These are phyloP conservation scores for Tenebrosternarchus preto DNA, from an alignment of 2,113 vertebrate species.

Conservation along the genomic window DNA sequence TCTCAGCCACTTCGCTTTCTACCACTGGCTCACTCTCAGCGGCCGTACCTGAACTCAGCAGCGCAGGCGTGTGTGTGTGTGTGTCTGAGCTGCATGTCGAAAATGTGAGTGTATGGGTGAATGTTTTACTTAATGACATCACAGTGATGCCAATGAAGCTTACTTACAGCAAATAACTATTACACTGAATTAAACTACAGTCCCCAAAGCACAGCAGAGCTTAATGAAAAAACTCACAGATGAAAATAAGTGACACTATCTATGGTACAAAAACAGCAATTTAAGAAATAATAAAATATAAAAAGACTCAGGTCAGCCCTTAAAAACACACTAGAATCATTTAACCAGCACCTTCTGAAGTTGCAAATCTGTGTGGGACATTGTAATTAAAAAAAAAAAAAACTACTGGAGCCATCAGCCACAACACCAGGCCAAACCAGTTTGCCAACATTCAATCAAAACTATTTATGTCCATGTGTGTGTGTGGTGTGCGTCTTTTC, in stretches of 20 bases:
- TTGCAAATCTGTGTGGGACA: neutral
- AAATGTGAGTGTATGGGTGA: slow-evolving; percentile 13
- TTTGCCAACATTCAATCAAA: slow-evolving; percentile 2
- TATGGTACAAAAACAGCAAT: no score
- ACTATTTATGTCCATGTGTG: no score
- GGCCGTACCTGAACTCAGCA: slow-evolving; percentile 42
- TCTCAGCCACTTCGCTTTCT: slow-evolving; percentile 77
- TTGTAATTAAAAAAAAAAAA: neutral
- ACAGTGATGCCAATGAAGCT: neutral
- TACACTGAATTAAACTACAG: neutral
- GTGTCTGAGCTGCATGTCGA: slow-evolving; percentile 16
- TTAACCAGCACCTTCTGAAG: neutral
- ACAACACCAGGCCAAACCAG: neutral
- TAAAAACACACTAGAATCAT: no score
- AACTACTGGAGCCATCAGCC: neutral
- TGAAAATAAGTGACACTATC: no score
- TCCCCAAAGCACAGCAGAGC: neutral
- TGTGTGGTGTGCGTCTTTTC: no score
- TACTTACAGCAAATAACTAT: neutral
- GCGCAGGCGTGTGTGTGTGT: slow-evolving; percentile 49
- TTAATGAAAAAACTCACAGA: neutral
- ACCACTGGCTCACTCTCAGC: slow-evolving; percentile 71
- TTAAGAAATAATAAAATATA: no score
- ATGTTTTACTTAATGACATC: slow-evolving; percentile 5
- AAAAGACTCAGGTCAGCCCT: no score